Base-by-base conservation (phyloP, 1,140 invertebrate species). In the Drosophila trapezifrons region DNA sequence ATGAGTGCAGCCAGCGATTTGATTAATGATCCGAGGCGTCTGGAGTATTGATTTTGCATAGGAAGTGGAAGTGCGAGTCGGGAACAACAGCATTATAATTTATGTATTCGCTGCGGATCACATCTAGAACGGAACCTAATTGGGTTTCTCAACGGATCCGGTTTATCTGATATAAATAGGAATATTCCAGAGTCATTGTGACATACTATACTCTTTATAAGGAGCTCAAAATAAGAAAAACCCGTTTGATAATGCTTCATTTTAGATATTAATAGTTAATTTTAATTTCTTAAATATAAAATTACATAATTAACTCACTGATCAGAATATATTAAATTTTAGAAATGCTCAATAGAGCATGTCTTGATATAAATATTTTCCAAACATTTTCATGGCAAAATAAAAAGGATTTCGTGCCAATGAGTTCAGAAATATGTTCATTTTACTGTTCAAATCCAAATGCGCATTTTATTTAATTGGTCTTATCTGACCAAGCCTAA, bases 391-490 rank as follows among this genome's bases (percentile, higher is more conserved):
- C 12, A 8, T 17, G 6, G 1, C 8, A 17, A 18, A 18, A n/a
- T 60, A 2, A 27, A 55, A 55, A 12, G 10, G 0, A 12, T 38
- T 20, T 38, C 17, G 13, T 40, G 40, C n/a, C 1, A 20, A 13
- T 37, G 6, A 18, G 15, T 18, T 12, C 6, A 54, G n/a, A 57
- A 32, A 37, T 45, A 18, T 57, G 6, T 63, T 35, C 12, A 32
- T 63, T 63, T 71, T 55, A 18, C 40, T 45, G 29, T 8, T 3
- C 12, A 59, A 47, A 20, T 46, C 29, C 40, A 60, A 81, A 75
- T 74, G 74, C 81, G 81, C 70, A 85, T 64, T 71, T 78, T 17
- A 67, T 66, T 69, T 75, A 71, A 46, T 72, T 42, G 13, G 45
- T 32, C 42, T 58, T 69, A 63, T 43, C 29, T 45, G 12, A n/a